phyloP scores from a whole-genome alignment of 2,888 invertebrate genomes.

The Phyllotreta striolata region DNA sequence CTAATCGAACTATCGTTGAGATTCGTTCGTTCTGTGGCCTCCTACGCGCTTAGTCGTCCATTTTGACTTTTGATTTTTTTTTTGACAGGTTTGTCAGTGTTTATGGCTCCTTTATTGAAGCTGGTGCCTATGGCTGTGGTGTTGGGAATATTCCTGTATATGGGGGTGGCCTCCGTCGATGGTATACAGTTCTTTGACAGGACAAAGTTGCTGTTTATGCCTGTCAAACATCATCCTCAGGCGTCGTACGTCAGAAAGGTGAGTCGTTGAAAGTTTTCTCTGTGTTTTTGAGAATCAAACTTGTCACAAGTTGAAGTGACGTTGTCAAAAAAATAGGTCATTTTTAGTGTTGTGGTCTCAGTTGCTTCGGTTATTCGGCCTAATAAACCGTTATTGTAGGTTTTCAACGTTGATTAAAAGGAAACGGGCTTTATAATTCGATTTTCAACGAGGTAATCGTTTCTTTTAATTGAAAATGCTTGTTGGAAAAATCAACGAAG shows the following conservation, averaged over 20 bases:
- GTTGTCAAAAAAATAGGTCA: no score
- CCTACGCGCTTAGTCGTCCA: not conserved
- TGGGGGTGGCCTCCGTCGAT: slow-evolving; percentile 93
- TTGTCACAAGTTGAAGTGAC: no score
- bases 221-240: slow-evolving; percentile 94
- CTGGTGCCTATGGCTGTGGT: slow-evolving; percentile 95
- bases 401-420: not conserved
- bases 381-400: no score
- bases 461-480: not conserved
- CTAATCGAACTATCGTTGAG: not conserved
- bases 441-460: not conserved
- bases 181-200: slow-evolving; percentile 96
- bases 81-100: slow-evolving; percentile 72
- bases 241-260: slow-evolving; percentile 88
- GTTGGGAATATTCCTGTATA: slow-evolving; percentile 96
- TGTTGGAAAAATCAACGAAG: no score
- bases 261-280: slow-evolving; percentile 54
- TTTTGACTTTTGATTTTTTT: slow-evolving; percentile 8
- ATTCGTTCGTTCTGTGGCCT: not conserved
- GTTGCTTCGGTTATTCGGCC: no score
- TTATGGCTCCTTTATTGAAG: slow-evolving; percentile 78
- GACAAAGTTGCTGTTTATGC: slow-evolving; percentile 87
- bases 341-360: no score
- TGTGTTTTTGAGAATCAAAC: not conserved
- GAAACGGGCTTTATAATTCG: not conserved